Evolutionary conservation across 2,113 vertebrate species (phyloP), one percentile per base, ranked within the genome.

Genomic region (Nettapus auritus): DNA sequence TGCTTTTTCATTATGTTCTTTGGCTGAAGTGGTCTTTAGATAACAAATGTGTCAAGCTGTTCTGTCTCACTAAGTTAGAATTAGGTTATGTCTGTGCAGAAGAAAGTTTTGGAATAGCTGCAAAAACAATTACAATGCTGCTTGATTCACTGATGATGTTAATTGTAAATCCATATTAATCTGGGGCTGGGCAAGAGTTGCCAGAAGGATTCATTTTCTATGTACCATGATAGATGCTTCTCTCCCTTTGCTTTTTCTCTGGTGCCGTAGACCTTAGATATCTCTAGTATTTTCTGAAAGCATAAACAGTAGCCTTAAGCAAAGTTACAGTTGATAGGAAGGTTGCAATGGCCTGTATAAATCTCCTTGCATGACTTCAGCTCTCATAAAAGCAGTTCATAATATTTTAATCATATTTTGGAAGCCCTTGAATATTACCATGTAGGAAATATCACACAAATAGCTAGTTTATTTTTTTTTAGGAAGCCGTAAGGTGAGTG

Each of bases 21-120:
- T 97, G 97, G 96, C 96, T 97, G 92, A 96, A 97, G 96, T 94
- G 92, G 93, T 93, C 94, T 96, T 95, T 80, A 97, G 96, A 97
- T 97, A 97, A 97, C 94, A 96, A 97, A 95, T 90, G 95, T 97
- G 97, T 97, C 96, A 96, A 95, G 96, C 96, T 96, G 97, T 93
- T 97, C 96, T 92, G 87, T 96, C 88, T 96, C 88, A 74, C 85
- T 90, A 86, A 88, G 75, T 96, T 96, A 94, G 88, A 96, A 97
- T 96, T 96, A 93, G 95, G 86, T 96, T 96, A 94, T 89, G 95
- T 95, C 94, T 96, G 86, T 83, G 74, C 78, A 93, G 83, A 90
- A 86, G 60, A 97, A 96, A 95, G 90, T 96, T 96, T 97, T 97
- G 93, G 88, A 93, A 96, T 93, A 95, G 94, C 96, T 95, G 93